Conservation (phyloP, 2,888 invertebrate genomes). For the Scaptomyza polygonia region DNA sequence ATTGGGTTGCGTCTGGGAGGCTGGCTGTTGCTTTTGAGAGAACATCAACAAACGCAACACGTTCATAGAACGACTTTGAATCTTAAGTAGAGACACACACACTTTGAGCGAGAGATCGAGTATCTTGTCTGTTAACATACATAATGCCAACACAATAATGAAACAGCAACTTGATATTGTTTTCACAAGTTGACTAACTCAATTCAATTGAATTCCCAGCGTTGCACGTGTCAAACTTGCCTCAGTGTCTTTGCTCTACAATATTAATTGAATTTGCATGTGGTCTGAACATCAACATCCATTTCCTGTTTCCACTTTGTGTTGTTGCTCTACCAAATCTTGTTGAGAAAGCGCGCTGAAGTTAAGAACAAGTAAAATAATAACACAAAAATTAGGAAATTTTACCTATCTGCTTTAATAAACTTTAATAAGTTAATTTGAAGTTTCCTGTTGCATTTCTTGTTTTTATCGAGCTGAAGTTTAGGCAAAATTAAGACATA, state of each 20-base stretch:
- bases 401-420: too few relatives aligned
- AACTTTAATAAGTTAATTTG: too few relatives aligned
- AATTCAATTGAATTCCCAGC: conserved; percentile 33
- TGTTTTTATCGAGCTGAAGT: too few relatives aligned
- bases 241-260: conserved; percentile 13
- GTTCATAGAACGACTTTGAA: neutral
- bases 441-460: too few relatives aligned
- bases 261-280: conserved; percentile 75
- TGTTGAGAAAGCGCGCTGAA: neutral
- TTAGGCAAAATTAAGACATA: too few relatives aligned
- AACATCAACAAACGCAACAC: conserved; percentile 1
- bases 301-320: neutral
- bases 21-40: conserved; percentile 8
- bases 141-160: conserved; percentile 19
- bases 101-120: neutral
- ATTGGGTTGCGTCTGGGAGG: conserved; percentile 52
- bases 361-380: too few relatives aligned
- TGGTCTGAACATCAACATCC: conserved; percentile 24
- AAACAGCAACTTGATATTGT: conserved; percentile 31
- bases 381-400: neutral
- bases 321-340: conserved; percentile 8
- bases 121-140: conserved; percentile 8
- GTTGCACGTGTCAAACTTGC: conserved; percentile 14
- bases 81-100: neutral
- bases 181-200: conserved; percentile 42